phyloP scores from a whole-genome alignment of 2,113 vertebrate species.

The Mesembrinibis cayennensis region DNA sequence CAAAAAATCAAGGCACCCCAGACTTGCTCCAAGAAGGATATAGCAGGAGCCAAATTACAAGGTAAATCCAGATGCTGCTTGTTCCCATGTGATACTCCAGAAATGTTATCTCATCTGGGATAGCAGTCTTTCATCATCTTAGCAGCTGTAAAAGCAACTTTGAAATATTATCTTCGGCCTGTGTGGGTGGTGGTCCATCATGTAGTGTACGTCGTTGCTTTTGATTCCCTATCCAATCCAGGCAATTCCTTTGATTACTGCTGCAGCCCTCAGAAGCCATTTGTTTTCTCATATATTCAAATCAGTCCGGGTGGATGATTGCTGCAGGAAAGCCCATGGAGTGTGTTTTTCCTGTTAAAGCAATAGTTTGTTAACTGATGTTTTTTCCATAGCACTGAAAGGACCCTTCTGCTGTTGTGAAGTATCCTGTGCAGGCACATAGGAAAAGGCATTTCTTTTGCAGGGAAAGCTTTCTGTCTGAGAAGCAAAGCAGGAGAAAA shows the following conservation, averaged over 20 bases:
- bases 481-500: not conserved
- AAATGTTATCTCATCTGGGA: not conserved
- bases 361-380: not conserved
- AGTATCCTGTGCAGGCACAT: not conserved
- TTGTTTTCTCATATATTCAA: not conserved
- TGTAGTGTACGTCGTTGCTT: fast-evolving
- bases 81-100: not conserved
- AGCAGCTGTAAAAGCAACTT: not conserved
- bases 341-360: not conserved
- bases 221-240: not conserved
- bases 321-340: not conserved
- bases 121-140: not conserved
- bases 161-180: not conserved
- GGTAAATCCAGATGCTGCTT: not conserved
- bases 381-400: not conserved
- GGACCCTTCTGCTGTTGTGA: not conserved
- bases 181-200: not conserved
- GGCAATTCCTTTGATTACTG: not conserved
- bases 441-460: not conserved
- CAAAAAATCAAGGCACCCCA: not conserved
- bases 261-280: not conserved
- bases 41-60: not conserved
- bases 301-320: not conserved
- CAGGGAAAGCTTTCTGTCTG: not conserved
- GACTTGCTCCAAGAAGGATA: not conserved